phyloP scores from a whole-genome alignment of 2,113 vertebrate genomes.

The Argyrosomus japonicus region DNA sequence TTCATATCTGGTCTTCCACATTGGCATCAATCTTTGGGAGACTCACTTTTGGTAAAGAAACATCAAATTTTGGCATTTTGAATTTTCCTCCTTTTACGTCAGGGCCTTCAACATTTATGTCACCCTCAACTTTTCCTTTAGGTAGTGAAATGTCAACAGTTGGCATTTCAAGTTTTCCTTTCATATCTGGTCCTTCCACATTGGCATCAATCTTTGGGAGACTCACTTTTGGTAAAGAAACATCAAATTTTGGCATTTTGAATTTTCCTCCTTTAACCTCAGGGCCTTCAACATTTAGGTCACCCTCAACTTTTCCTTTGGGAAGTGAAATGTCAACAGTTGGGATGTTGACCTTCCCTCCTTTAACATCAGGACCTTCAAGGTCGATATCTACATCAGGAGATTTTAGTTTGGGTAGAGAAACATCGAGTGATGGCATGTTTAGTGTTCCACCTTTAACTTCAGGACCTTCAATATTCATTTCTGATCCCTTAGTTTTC shows the following conservation, averaged over 20 bases:
- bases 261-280: conserved; percentile 61
- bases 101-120: conserved; percentile 41
- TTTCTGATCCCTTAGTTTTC: conserved; percentile 33
- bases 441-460: conserved; percentile 57
- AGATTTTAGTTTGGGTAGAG: conserved; percentile 44
- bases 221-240: background rate
- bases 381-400: conserved; percentile 1
- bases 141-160: conserved; percentile 71
- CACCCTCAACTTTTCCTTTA: conserved; percentile 57
- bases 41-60: background rate
- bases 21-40: background rate
- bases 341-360: conserved; percentile 67
- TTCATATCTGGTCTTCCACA: too few species aligned
- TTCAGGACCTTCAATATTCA: conserved; percentile 23
- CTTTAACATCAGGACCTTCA: conserved; percentile 34
- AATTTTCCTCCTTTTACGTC: conserved; percentile 61
- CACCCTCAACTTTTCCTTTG: conserved; percentile 57
- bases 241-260: conserved; percentile 34
- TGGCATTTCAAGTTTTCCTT: conserved; percentile 9
- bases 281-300: conserved; percentile 41
- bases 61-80: conserved; percentile 36
- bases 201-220: background rate
- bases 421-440: conserved; percentile 46
- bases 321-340: conserved; percentile 67
- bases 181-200: too few species aligned